phyloP scores from a whole-genome alignment of 2,888 invertebrate genomes.

The Idaea biselata region DNA sequence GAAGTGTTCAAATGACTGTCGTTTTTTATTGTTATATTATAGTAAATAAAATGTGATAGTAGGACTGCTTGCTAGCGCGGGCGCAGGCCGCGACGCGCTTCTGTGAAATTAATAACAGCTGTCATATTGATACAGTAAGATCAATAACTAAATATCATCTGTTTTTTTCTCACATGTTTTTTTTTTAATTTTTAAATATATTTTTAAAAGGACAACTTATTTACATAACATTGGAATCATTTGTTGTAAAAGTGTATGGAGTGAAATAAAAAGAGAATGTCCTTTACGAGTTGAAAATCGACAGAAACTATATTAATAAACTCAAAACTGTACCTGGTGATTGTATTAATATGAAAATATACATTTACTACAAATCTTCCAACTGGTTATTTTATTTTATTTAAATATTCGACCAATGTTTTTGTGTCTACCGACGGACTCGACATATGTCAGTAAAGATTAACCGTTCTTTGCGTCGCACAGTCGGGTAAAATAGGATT shows the following conservation, averaged over 20 bases:
- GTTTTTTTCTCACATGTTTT: slow-evolving; percentile 21
- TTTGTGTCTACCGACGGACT: too few species aligned
- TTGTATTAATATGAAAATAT: slow-evolving; percentile 78
- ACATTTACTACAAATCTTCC: slow-evolving; percentile 80
- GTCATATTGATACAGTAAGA: slow-evolving; percentile 30
- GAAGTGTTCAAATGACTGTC: slow-evolving; percentile 67
- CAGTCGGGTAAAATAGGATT: too few species aligned
- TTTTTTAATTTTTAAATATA: slow-evolving; percentile 36
- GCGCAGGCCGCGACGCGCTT: slow-evolving; percentile 22
- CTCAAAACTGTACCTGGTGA: slow-evolving; percentile 79
- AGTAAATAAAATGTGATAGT: slow-evolving; percentile 64
- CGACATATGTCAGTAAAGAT: too few species aligned
- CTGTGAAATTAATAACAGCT: slow-evolving; percentile 17
- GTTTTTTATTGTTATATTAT: slow-evolving; percentile 53
- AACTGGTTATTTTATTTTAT: slow-evolving; percentile 55
- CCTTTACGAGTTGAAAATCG: slow-evolving; percentile 52
- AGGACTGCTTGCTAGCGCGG: slow-evolving; percentile 54
- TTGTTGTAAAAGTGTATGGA: slow-evolving; percentile 51
- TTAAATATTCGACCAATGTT: slow-evolving; percentile 16
- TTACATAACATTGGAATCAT: slow-evolving; percentile 49
- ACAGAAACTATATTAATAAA: slow-evolving; percentile 48
- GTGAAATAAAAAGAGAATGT: slow-evolving; percentile 42
- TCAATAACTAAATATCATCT: slow-evolving; percentile 14
- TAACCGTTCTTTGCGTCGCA: too few species aligned
- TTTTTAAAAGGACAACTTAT: slow-evolving; percentile 54